Percentiles rank a stretch among this genome's conserved stretches.
Conservation (phyloP, 2,797 vertebrate species). For the Aythya fuligula region DNA sequence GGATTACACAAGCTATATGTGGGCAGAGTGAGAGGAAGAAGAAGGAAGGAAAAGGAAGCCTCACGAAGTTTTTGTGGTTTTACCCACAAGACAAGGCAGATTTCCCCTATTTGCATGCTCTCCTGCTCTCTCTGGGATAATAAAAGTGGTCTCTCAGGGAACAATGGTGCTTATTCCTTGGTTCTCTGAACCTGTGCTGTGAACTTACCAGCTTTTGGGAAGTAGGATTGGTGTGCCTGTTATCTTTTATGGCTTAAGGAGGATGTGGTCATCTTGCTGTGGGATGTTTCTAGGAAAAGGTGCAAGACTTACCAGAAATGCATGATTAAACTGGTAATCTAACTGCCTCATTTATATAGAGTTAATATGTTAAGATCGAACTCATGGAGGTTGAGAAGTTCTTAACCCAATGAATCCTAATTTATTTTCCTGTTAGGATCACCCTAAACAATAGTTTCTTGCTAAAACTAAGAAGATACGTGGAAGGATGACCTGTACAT, state of each 20-base stretch:
- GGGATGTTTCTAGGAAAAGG: background rate
- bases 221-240: background rate
- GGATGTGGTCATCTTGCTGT: background rate
- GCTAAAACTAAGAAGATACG: background rate
- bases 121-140: background rate
- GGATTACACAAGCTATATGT: background rate
- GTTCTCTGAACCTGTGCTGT: background rate
- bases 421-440: background rate
- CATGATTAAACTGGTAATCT: background rate
- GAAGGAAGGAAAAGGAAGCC: slow-evolving; percentile 37
- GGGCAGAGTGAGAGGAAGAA: background rate
- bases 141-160: background rate
- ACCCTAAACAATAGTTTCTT: background rate
- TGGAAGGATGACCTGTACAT: background rate
- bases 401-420: background rate
- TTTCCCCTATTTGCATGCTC: background rate
- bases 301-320: background rate
- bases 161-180: background rate
- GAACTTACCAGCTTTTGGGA: background rate
- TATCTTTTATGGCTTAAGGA: background rate
- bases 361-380: background rate
- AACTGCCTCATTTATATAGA: background rate
- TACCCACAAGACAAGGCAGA: slow-evolving; percentile 6
- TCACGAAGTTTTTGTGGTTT: slow-evolving; percentile 52
- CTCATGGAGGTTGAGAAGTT: background rate